Evolutionary conservation across 2,797 vertebrate species (phyloP).

Genomic region (Pantherophis alleghaniensis): DNA sequence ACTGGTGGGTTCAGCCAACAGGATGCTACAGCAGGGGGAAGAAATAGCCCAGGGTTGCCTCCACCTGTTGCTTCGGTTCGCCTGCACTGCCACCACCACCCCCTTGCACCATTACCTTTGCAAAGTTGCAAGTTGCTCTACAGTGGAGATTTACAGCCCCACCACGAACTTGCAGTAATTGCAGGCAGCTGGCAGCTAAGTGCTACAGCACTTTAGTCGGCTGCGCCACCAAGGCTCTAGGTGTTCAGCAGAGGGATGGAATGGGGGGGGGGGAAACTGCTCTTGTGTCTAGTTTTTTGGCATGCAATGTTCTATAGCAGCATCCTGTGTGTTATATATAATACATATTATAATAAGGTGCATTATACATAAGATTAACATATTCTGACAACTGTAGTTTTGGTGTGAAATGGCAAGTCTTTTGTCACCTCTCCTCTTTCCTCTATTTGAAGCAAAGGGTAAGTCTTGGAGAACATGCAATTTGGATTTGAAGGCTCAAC

Average conservation of each 20-base stretch:
- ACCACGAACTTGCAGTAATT: too few relatives aligned
- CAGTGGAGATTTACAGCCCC: too few relatives aligned
- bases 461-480: background rate
- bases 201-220: too few relatives aligned
- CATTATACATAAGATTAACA: background rate
- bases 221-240: too few relatives aligned
- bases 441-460: background rate
- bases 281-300: background rate
- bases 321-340: background rate
- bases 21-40: too few relatives aligned
- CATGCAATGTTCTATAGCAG: background rate
- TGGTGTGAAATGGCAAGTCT: background rate
- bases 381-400: background rate
- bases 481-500: background rate
- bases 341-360: background rate
- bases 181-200: too few relatives aligned
- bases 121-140: too few relatives aligned
- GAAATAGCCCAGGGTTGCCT: too few relatives aligned
- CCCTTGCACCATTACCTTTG: too few relatives aligned
- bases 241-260: background rate
- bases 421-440: background rate
- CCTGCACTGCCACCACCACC: too few relatives aligned
- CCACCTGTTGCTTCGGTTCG: too few relatives aligned
- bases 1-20: too few relatives aligned
- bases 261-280: background rate